Evolutionary conservation across 2,888 invertebrate genomes (phyloP).

Genomic region (Ennomos fuscantarius): DNA sequence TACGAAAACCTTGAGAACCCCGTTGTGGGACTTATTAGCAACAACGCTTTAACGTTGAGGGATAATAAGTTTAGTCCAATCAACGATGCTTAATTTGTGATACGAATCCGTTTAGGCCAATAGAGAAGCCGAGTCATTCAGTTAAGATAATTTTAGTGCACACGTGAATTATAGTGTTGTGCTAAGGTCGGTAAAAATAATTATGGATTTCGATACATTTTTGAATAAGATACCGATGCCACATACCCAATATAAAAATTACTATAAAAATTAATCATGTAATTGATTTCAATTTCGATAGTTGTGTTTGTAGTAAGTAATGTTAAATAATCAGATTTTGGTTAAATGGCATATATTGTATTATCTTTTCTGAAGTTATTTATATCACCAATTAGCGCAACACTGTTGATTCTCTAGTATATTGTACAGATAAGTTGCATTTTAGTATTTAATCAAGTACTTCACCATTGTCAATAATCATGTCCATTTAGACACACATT

Average conservation of each 20-base stretch:
- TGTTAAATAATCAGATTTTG: too few species aligned
- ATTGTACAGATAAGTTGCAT: slow-evolving; percentile 43
- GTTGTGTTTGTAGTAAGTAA: too few species aligned
- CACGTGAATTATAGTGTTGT: slow-evolving; percentile 27
- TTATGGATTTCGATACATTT: too few species aligned
- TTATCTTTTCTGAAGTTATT: neutral
- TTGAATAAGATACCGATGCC: too few species aligned
- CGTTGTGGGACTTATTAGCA: slow-evolving; percentile 75
- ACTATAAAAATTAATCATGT: too few species aligned
- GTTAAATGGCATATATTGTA: too few species aligned
- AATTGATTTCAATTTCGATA: too few species aligned
- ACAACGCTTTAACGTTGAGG: slow-evolving; percentile 65
- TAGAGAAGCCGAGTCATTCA: slow-evolving; percentile 61
- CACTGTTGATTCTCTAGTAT: slow-evolving; percentile 11
- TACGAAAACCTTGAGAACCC: slow-evolving; percentile 80
- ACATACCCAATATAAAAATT: too few species aligned
- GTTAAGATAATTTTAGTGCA: slow-evolving; percentile 45
- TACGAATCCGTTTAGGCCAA: slow-evolving; percentile 52
- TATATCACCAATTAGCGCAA: slow-evolving; percentile 20
- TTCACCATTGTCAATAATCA: slow-evolving; percentile 43
- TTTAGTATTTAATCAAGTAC: slow-evolving; percentile 39
- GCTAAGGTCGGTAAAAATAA: slow-evolving; percentile 2
- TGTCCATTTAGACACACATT: slow-evolving; percentile 43
- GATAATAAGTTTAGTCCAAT: slow-evolving; percentile 71
- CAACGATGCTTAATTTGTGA: slow-evolving; percentile 59